Percentiles rank a stretch among this genome's conserved stretches.
Conservation (phyloP, 2,113 vertebrate species). For the Sinocyclocheilus anophthalmus region DNA sequence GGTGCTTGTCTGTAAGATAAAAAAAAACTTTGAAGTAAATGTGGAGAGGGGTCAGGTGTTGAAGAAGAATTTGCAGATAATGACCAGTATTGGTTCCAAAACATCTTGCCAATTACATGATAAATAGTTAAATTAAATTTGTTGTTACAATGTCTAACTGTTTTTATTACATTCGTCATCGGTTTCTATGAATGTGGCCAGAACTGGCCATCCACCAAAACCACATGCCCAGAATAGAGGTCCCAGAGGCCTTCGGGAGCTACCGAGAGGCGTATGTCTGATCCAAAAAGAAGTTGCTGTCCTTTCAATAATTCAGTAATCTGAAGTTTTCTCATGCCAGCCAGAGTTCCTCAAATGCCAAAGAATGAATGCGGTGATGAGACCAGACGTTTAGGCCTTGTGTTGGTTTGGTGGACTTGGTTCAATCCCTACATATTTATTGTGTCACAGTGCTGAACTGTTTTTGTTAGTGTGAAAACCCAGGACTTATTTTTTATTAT, state of each 20-base stretch:
- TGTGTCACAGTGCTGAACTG: background rate
- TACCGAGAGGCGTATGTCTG: background rate
- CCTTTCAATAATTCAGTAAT: conserved; percentile 16
- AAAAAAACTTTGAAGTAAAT: background rate
- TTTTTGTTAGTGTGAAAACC: background rate
- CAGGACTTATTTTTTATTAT: background rate
- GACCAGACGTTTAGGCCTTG: background rate
- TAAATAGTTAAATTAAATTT: background rate
- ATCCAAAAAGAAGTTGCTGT: background rate
- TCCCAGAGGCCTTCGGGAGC: background rate
- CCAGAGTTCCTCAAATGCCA: conserved; percentile 10
- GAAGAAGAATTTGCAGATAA: background rate
- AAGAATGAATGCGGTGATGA: background rate
- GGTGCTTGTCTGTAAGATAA: background rate
- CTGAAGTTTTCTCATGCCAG: background rate
- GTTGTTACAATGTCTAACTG: background rate
- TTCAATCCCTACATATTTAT: background rate
- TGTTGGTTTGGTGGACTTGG: background rate
- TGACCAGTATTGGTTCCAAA: background rate
- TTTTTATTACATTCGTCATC: background rate
- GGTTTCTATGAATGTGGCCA: background rate
- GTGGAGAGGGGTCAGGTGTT: background rate
- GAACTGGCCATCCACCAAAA: background rate
- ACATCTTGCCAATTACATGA: background rate
- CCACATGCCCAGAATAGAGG: background rate